Base-by-base conservation (phyloP, 1,140 invertebrate species). In the Trachelipus rathkii region DNA sequence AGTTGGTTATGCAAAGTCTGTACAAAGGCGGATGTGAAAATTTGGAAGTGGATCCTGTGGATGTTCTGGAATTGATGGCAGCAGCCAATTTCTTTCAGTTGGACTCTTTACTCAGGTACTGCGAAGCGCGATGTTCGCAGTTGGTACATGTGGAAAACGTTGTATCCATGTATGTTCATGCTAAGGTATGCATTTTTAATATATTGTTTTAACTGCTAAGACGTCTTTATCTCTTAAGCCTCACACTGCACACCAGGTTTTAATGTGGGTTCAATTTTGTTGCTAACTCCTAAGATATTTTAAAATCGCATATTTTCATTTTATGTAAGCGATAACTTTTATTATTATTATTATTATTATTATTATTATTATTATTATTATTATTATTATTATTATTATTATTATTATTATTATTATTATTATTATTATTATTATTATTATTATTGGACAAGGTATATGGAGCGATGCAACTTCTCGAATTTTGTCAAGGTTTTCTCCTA, bases 1-100 rank as follows among this genome's bases (percentile, higher is more conserved):
- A 96, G 92, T 89, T 94, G 87, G 93, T 96, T 3, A 95, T 96
- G 93, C 92, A 95, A 84, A 95, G 93, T 85, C 86, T 96, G 23
- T 96, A 96, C 84, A 93, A 94, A 80, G 94, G 94, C 19, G 93
- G 93, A 21, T 85, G 84, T 78, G 89, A 90, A 70, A 90, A 89
- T 0, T 85, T 94, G 50, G 89, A 92, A 81, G 90, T 94, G 1
- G 89, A 91, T 67, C 89, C 91, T 69, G 89, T 89, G 72, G 93
- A 95, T 82, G 90, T 95, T 44, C 85, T 95, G 74, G 94, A 95
- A 84, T 85, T 96, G 60, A 93, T 96, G 90, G 93, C 93, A 5
- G 94, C 94, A 0, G 93, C 94, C 0, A 94, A 94, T 83, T 96
- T 95, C 85, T 96, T 96, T 85, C 93, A 95, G 83, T 85, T 96